A percentile compares a stretch with the other conserved stretches of the same genome.
Conservation (phyloP, 2,113 vertebrate genomes). For the Chunga burmeisteri region DNA sequence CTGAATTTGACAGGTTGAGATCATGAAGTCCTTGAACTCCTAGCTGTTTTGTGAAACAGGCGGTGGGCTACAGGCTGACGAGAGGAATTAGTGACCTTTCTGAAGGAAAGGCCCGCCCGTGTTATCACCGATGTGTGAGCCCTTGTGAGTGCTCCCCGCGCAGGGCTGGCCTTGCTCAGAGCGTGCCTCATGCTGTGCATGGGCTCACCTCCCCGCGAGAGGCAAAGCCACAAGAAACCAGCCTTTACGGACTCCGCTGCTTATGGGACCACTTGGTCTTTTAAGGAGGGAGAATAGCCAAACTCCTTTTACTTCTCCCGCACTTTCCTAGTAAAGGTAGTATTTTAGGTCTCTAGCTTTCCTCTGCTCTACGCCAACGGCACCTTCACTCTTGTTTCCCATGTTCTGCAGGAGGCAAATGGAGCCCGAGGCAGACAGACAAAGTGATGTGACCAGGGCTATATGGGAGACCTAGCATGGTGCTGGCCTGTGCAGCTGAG, state of each 20-base stretch:
- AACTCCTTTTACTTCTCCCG: not conserved
- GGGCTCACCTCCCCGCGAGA: not conserved
- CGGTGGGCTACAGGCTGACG: not conserved
- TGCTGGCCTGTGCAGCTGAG: not conserved
- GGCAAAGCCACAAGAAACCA: not conserved
- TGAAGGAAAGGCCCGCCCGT: not conserved
- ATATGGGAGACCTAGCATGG: fast-evolving
- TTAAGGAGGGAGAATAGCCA: not conserved
- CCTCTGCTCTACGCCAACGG: not conserved
- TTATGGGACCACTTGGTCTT: not conserved
- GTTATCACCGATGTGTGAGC: not conserved
- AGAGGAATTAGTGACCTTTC: not conserved
- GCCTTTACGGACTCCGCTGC: not conserved
- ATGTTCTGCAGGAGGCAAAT: not conserved
- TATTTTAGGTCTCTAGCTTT: not conserved
- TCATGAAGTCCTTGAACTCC: not conserved
- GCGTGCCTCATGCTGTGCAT: fast-evolving
- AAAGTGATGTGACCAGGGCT: not conserved
- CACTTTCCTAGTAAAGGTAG: not conserved
- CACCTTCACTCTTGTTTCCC: not conserved
- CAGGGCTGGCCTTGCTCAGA: not conserved
- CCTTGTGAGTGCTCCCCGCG: fast-evolving
- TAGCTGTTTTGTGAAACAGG: not conserved
- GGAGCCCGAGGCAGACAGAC: fast-evolving
- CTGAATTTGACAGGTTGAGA: not conserved